These are phyloP conservation scores for Tympanoctomys barrerae DNA, from an alignment of 2,797 vertebrate genomes.

Conservation along the genomic window DNA sequence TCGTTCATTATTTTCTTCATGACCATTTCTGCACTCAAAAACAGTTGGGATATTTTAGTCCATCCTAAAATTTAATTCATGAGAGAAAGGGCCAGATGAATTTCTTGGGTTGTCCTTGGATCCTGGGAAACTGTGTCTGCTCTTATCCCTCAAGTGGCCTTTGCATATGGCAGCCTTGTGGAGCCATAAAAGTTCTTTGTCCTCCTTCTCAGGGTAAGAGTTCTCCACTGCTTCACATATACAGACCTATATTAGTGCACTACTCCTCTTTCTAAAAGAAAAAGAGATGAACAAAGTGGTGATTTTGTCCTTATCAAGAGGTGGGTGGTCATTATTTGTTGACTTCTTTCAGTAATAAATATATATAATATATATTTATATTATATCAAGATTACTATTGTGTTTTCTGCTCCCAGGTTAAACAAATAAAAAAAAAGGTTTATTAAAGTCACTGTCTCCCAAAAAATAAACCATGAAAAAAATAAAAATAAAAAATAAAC, in stretches of 20 bases:
- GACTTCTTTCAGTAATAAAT: constrained; percentile 11
- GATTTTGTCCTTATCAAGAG: constrained; percentile 22
- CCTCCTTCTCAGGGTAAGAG: not conserved
- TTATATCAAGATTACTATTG: not conserved
- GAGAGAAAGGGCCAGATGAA: not conserved
- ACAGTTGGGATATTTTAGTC: constrained; percentile 15
- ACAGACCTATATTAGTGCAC: not conserved
- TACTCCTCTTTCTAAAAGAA: not conserved
- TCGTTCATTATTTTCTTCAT: constrained; percentile 18
- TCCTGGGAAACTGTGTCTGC: not conserved
- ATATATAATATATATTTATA: not conserved
- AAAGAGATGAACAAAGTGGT: not conserved
- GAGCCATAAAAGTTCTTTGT: not conserved
- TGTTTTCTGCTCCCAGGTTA: not conserved
- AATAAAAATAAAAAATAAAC: too few species aligned
- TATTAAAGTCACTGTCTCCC: not conserved
- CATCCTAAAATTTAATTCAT: constrained; percentile 4
- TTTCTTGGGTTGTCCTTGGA: not conserved
- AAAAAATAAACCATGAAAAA: too few species aligned
- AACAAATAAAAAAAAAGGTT: not conserved
- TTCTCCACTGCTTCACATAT: not conserved
- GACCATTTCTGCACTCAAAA: not conserved
- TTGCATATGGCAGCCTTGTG: not conserved
- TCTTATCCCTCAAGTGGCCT: not conserved
- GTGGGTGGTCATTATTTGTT: not conserved